Percentiles rank a stretch among this genome's conserved stretches.
These are phyloP conservation scores for Coregonus ussuriensis DNA, from an alignment of 2,797 vertebrate species.

Conservation along the genomic window DNA sequence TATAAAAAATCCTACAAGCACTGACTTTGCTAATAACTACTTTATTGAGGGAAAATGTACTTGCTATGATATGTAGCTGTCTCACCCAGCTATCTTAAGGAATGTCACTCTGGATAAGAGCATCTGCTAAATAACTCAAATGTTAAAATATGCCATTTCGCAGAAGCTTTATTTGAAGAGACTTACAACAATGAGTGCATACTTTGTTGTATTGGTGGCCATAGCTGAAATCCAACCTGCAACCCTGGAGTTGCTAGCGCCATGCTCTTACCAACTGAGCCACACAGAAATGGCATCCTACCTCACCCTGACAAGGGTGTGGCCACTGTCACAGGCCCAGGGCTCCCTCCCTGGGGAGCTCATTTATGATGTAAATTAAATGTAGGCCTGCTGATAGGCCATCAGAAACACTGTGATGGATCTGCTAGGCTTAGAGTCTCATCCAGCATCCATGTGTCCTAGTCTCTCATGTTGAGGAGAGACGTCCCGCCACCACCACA, in stretches of 20 bases:
- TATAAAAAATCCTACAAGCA: no score
- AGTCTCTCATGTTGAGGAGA: neutral
- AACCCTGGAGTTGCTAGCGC: neutral
- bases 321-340: conserved; percentile 59
- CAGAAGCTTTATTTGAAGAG: no score
- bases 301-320: conserved; percentile 45
- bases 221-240: no score
- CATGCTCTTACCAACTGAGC: neutral
- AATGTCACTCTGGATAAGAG: no score
- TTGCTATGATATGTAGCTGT: no score
- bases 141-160: no score
- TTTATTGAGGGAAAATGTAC: no score
- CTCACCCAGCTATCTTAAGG: no score
- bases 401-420: conserved; percentile 66
- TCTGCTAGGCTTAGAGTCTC: conserved; percentile 51
- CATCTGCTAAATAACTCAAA: no score
- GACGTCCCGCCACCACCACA: neutral
- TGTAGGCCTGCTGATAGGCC: conserved; percentile 55
- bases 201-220: no score
- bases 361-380: conserved; percentile 73
- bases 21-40: no score
- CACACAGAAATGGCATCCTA: conserved; percentile 19
- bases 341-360: conserved; percentile 49
- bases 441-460: conserved; percentile 62
- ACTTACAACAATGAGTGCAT: no score